Base-by-base conservation (phyloP, 2,113 vertebrate genomes). In the Macheiramphus alcinus region DNA sequence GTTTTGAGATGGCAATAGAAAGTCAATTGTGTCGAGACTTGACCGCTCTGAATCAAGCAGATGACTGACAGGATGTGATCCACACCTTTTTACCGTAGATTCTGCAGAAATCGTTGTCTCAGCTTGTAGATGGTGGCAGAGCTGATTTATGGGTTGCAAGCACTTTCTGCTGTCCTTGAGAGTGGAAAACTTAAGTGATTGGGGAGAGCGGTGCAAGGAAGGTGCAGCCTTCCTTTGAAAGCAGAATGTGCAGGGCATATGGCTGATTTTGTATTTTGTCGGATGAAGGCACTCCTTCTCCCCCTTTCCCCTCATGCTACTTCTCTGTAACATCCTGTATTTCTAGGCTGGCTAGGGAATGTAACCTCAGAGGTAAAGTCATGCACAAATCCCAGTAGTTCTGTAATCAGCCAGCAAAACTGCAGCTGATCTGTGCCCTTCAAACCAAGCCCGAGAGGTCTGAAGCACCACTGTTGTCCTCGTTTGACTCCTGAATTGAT, bases 121-220 rank as follows among this genome's bases (percentile, higher is more conserved):
- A 3, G 21, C 40, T 15, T 7, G 32, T 34, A 12, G 50, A 13
- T 10, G 63, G 42, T 10, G 25, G 61, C 47, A 29, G 71, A 32
- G 62, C n/a, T 29, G 53, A 31, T 55, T 48, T 48, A 14, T 3
- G 26, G 48, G 48, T 7, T 29, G 58, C 47, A 19, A 42, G n/a
- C 36, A 3, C 13, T 2, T 25, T 32, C 45, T 19, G 40, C n/a
- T 31, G 0, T 48, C 59, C n/a, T 32, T 3, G 23, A 26, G 59
- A 36, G 22, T 5, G 16, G 27, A 8, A 48, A 20, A 43, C 23
- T 5, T 4, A 3, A 9, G 79, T 3, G 18, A 4, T 1, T 9
- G 53, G 66, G 29, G 72, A 52, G 43, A 50, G 45, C 6, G 53
- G 45, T 17, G 27, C 6, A 9, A 13, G 71, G 72, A 48, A 67